A percentile compares a stretch with the other conserved stretches of the same genome.
These are phyloP conservation scores for Aphyosemion australe DNA, from an alignment of 2,113 vertebrate species.

Conservation along the genomic window DNA sequence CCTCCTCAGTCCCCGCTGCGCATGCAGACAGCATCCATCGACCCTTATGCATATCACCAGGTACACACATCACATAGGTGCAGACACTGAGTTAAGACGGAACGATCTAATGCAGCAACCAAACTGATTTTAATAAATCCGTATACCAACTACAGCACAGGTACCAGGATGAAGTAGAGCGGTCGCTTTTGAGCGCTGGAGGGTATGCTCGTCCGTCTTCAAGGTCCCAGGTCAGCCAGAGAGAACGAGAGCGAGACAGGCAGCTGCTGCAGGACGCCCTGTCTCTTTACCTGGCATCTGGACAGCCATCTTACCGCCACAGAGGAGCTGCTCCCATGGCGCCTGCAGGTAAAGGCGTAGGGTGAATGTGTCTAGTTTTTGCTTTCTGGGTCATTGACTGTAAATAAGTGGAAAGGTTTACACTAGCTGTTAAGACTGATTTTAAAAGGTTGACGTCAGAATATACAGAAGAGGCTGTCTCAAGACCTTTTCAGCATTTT, in stretches of 20 bases:
- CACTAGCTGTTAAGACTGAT: too few species aligned
- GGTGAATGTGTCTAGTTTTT: neutral
- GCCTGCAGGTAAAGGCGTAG: constrained; percentile 48
- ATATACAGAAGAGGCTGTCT: too few species aligned
- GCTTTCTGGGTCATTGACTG: too few species aligned
- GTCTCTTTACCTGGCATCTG: constrained; percentile 84
- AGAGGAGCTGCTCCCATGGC: constrained; percentile 63
- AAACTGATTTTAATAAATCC: neutral
- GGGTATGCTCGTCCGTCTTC: constrained; percentile 75
- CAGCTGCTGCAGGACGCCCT: constrained; percentile 87
- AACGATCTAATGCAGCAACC: neutral
- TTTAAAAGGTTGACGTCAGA: too few species aligned
- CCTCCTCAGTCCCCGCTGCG: constrained; percentile 76
- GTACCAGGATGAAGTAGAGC: constrained; percentile 80
- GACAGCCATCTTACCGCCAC: constrained; percentile 72
- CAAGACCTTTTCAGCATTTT: too few species aligned
- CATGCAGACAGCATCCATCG: constrained; percentile 83
- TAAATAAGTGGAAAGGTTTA: too few species aligned
- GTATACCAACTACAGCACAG: constrained; percentile 79
- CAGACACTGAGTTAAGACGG: neutral
- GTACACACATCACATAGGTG: constrained; percentile 57
- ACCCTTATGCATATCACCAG: constrained; percentile 89
- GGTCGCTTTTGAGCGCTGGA: constrained; percentile 68
- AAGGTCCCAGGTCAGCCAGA: constrained; percentile 76
- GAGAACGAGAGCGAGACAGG: constrained; percentile 77